These are phyloP conservation scores for Gymnocephalus cernua DNA, from an alignment of 2,113 vertebrate genomes.

Conservation along the genomic window DNA sequence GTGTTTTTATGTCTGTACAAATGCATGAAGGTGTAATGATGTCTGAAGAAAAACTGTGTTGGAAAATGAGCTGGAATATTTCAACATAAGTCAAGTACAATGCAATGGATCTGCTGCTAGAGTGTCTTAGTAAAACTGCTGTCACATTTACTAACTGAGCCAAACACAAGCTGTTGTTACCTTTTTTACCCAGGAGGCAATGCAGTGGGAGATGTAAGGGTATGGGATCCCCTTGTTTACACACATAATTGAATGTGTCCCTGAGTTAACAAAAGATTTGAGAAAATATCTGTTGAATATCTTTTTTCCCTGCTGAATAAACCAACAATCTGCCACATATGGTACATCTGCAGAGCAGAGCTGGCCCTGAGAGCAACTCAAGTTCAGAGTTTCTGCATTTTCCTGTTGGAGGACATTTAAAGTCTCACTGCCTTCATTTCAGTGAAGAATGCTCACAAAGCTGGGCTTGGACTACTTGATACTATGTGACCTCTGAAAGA, in stretches of 20 bases:
- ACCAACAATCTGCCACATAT: slow-evolving; percentile 7
- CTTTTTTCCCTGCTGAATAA: slow-evolving; percentile 8
- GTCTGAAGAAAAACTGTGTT: slow-evolving; percentile 13
- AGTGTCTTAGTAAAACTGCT: neutral
- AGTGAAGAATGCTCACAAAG: neutral
- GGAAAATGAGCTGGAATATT: slow-evolving; percentile 17
- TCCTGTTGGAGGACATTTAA: neutral
- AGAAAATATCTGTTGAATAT: slow-evolving; percentile 8
- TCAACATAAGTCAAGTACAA: neutral
- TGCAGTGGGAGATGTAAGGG: neutral
- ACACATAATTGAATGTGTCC: slow-evolving; percentile 12
- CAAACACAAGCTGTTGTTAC: slow-evolving; percentile 9
- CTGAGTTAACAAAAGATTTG: slow-evolving; percentile 23
- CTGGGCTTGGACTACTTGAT: neutral
- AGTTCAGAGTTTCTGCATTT: neutral
- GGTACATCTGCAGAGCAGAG: slow-evolving; percentile 4
- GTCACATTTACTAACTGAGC: neutral
- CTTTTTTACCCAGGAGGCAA: slow-evolving; percentile 18
- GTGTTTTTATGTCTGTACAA: slow-evolving; percentile 28
- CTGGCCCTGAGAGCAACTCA: neutral
- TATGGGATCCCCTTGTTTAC: slow-evolving; percentile 28
- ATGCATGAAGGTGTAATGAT: slow-evolving; percentile 33
- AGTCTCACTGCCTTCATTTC: neutral
- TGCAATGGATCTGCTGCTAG: neutral
- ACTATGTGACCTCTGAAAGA: neutral